phyloP scores from a whole-genome alignment of 2,888 invertebrate genomes.

The Cataglyphis albicans region DNA sequence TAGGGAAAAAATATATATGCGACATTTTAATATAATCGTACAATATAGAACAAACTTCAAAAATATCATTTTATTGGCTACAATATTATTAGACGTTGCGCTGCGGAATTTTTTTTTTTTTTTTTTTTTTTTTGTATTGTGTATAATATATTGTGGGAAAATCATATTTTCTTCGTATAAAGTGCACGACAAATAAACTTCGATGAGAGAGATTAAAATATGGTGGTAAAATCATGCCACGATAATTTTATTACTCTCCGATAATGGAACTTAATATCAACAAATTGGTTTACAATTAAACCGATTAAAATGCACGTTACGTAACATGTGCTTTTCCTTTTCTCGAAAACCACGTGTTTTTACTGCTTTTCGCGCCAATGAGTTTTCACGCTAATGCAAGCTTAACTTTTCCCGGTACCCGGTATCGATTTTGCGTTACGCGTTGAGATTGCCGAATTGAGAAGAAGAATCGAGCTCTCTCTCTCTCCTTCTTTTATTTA shows the following conservation, averaged over 20 bases:
- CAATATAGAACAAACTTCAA: background rate
- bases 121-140: background rate
- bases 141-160: background rate
- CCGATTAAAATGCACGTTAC: conserved; percentile 31
- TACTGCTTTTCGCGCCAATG: background rate
- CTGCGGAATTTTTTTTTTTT: background rate
- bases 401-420: background rate
- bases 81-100: background rate
- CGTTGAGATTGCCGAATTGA: background rate
- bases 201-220: conserved; percentile 22
- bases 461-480: background rate
- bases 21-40: background rate
- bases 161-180: background rate
- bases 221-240: background rate
- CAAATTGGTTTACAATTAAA: conserved; percentile 33
- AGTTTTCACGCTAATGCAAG: conserved; percentile 35
- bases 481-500: background rate
- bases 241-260: conserved; percentile 22
- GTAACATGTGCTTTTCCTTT: background rate
- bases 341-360: background rate
- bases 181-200: background rate
- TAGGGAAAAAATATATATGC: background rate
- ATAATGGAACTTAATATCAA: conserved; percentile 25
- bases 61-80: background rate
- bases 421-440: conserved; percentile 1